Evolutionary conservation across 2,113 vertebrate genomes (phyloP).

Genomic region (Rhea pennata): DNA sequence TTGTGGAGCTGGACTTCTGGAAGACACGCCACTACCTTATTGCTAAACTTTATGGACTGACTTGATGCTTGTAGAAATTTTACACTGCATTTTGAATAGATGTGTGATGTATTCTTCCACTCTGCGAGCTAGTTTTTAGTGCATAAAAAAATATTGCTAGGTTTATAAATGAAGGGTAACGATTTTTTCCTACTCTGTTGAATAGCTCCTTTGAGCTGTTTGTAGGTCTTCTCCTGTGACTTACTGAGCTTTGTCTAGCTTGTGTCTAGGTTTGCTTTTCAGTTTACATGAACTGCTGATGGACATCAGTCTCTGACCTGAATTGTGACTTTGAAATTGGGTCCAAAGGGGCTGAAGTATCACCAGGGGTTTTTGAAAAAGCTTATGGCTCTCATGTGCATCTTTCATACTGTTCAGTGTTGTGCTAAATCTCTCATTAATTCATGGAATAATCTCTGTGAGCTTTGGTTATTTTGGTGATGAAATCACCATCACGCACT

Average conservation of each 20-base stretch:
- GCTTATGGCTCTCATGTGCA: neutral
- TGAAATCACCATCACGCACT: fast-evolving
- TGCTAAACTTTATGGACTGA: neutral
- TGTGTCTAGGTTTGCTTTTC: neutral
- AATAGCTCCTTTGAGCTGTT: neutral
- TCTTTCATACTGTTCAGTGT: neutral
- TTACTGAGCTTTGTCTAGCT: neutral
- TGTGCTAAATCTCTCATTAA: neutral
- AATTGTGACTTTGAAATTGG: neutral
- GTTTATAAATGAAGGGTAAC: neutral
- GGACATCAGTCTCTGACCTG: neutral
- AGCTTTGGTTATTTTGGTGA: neutral
- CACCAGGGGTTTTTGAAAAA: neutral
- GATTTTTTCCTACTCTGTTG: neutral
- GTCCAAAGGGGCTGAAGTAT: neutral
- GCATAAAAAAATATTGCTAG: neutral
- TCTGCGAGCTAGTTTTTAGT: neutral
- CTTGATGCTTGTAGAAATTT: neutral
- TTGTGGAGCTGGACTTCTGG: neutral
- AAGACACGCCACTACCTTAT: fast-evolving
- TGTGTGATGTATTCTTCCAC: neutral
- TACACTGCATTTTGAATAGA: neutral
- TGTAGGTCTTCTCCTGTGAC: neutral
- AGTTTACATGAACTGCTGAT: neutral
- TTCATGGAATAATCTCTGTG: neutral